phyloP scores from a whole-genome alignment of 2,888 invertebrate species.

The Cryptocephalus moraei region DNA sequence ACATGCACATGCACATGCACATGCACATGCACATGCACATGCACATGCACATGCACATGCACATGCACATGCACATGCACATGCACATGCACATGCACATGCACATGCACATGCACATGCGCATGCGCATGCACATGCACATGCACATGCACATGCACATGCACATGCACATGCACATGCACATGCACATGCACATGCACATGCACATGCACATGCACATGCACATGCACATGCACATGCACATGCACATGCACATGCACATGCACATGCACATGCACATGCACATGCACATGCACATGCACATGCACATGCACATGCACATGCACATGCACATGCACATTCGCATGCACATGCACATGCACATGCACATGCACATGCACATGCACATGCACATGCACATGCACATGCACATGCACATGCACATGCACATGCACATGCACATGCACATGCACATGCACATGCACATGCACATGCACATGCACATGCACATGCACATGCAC shows the following conservation, averaged over 20 bases:
- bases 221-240: conserved; percentile 2
- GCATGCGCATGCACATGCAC: too few relatives aligned
- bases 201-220: conserved; percentile 2
- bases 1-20: too few relatives aligned
- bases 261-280: conserved; percentile 2
- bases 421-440: conserved; percentile 2
- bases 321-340: conserved; percentile 2
- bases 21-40: too few relatives aligned
- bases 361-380: conserved; percentile 2
- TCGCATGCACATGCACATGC: conserved; percentile 2
- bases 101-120: too few relatives aligned
- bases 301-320: conserved; percentile 2
- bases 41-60: too few relatives aligned
- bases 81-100: too few relatives aligned
- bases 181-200: conserved; percentile 2
- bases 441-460: conserved; percentile 2
- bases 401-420: conserved; percentile 2
- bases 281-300: conserved; percentile 2
- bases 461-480: conserved; percentile 2
- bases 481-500: conserved; percentile 2
- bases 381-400: conserved; percentile 2
- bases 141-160: conserved; percentile 2
- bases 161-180: conserved; percentile 1
- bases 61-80: too few relatives aligned
- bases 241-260: conserved; percentile 2